These are phyloP conservation scores for Mesitornis unicolor DNA, from an alignment of 2,113 vertebrate genomes.

Conservation along the genomic window DNA sequence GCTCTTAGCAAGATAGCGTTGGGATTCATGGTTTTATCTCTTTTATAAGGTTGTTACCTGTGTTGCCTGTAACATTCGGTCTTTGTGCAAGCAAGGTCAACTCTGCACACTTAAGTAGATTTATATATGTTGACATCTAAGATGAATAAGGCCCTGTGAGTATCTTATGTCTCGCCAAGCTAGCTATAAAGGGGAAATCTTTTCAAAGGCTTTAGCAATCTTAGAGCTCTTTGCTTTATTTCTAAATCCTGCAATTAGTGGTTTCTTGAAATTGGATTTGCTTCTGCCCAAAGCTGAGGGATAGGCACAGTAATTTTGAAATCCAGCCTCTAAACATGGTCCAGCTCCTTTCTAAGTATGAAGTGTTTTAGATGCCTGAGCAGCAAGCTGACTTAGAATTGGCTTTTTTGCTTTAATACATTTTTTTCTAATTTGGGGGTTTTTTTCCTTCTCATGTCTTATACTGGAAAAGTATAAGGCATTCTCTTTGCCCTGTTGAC, in stretches of 20 bases:
- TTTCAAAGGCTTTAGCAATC: slow-evolving; percentile 2
- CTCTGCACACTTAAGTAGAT: not conserved
- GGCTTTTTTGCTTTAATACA: not conserved
- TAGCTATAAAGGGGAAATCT: not conserved
- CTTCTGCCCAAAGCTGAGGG: not conserved
- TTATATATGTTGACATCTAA: not conserved
- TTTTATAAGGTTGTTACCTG: not conserved
- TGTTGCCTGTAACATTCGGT: not conserved
- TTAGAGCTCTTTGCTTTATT: not conserved
- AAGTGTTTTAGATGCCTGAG: not conserved
- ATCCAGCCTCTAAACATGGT: not conserved
- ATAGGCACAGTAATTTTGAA: not conserved
- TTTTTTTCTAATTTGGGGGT: no score
- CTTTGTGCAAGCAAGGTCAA: not conserved
- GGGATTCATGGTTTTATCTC: not conserved
- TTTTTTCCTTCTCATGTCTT: not conserved
- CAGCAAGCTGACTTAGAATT: not conserved
- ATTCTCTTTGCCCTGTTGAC: not conserved
- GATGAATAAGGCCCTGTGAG: not conserved
- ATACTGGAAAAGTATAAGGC: not conserved
- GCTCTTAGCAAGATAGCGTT: not conserved
- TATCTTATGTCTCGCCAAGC: not conserved
- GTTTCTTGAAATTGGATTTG: slow-evolving; percentile 46
- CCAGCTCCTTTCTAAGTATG: not conserved
- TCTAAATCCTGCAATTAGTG: slow-evolving; percentile 44